A percentile compares a stretch with the other conserved stretches of the same genome.
These are phyloP conservation scores for Antheraea yamamai DNA, from an alignment of 2,888 invertebrate species.

Conservation along the genomic window DNA sequence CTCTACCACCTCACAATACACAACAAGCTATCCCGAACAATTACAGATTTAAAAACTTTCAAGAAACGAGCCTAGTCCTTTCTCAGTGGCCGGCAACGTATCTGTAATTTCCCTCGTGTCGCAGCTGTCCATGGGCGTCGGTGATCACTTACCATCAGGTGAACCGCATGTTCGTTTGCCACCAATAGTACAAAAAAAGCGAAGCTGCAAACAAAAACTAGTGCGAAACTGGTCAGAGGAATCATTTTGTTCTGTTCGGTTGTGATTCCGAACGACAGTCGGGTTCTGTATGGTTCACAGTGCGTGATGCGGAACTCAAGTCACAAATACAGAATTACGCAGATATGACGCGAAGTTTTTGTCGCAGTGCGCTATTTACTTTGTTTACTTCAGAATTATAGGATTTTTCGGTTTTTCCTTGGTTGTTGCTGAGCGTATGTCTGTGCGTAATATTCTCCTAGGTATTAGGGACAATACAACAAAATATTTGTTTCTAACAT, in stretches of 20 bases:
- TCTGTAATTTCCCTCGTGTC: no score
- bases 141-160: no score
- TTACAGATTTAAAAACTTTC: no score
- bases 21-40: no score
- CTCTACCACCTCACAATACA: no score
- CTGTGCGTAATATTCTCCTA: neutral
- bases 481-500: no score
- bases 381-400: neutral
- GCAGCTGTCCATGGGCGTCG: no score
- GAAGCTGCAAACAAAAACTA: no score
- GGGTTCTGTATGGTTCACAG: neutral
- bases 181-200: no score
- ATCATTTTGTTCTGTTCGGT: neutral
- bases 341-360: neutral
- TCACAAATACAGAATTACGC: neutral
- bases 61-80: no score
- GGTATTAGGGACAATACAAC: neutral
- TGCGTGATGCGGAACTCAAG: neutral
- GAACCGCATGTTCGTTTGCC: no score
- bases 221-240: neutral
- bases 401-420: neutral
- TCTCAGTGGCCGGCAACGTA: no score
- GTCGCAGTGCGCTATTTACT: neutral
- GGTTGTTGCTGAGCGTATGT: neutral
- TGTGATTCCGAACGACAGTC: neutral